A percentile compares a stretch with the other conserved stretches of the same genome.
Evolutionary conservation across 1,140 invertebrate species (phyloP).

Genomic region (Bombus impatiens): DNA sequence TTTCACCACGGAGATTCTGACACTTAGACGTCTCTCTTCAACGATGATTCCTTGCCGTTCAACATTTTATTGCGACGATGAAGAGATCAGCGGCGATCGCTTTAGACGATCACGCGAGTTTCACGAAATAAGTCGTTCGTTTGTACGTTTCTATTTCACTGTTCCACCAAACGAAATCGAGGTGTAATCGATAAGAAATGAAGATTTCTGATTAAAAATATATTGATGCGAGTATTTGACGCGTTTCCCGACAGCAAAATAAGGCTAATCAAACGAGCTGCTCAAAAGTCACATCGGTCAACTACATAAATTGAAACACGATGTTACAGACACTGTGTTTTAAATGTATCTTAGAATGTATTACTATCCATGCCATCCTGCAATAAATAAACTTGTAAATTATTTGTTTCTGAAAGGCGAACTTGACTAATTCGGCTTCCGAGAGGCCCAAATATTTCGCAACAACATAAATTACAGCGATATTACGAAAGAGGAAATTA

Average conservation of each 20-base stretch:
- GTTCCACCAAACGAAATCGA: neutral
- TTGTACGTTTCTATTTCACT: no score
- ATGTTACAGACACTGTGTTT: no score
- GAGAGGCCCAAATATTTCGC: neutral
- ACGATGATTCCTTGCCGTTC: constrained; percentile 37
- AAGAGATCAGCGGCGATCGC: constrained; percentile 34
- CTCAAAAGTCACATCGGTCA: no score
- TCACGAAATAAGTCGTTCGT: neutral
- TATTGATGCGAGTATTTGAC: neutral
- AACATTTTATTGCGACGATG: constrained; percentile 50
- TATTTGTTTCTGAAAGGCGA: no score
- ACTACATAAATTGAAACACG: no score
- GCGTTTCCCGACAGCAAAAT: no score
- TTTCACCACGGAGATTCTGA: constrained; percentile 56
- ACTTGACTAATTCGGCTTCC: no score
- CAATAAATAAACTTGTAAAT: no score
- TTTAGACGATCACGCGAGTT: constrained; percentile 36
- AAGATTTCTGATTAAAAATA: neutral
- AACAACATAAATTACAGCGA: neutral
- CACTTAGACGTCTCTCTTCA: constrained; percentile 55
- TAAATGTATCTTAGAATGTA: no score
- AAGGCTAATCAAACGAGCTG: no score
- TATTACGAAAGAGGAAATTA: neutral
- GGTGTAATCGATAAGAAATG: neutral
- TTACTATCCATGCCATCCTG: no score